phyloP scores from a whole-genome alignment of 2,888 invertebrate species.

The Epiblema foenella region DNA sequence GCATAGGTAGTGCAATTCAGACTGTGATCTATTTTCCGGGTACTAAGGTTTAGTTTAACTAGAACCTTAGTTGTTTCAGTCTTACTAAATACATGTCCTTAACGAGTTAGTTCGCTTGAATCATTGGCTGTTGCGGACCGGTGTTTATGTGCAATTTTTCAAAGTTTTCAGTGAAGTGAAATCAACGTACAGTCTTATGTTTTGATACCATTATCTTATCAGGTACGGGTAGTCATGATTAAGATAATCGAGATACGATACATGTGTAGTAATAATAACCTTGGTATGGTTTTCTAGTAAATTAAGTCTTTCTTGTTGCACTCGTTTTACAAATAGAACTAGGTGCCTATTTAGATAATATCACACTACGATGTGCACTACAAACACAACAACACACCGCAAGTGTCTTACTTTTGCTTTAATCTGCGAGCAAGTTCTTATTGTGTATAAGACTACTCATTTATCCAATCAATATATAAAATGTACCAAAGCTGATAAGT shows the following conservation, averaged over 20 bases:
- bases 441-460: background rate
- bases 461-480: too few relatives aligned
- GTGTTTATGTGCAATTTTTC: constrained; percentile 33
- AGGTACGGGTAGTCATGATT: constrained; percentile 21
- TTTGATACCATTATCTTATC: constrained; percentile 37
- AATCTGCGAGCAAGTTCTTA: background rate
- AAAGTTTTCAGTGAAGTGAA: constrained; percentile 42
- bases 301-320: background rate
- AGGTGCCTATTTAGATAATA: background rate
- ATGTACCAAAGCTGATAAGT: too few relatives aligned
- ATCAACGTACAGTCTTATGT: constrained; percentile 18
- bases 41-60: constrained; percentile 59
- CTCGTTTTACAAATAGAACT: background rate
- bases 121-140: constrained; percentile 47
- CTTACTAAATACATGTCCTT: constrained; percentile 65
- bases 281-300: background rate
- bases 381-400: background rate
- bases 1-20: constrained; percentile 54
- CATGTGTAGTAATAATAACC: constrained; percentile 4
- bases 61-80: constrained; percentile 55
- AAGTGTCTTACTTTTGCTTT: background rate
- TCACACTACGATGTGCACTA: background rate
- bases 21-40: constrained; percentile 54
- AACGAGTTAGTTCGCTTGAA: constrained; percentile 68
- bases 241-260: constrained; percentile 17